Conservation (phyloP, 2,113 vertebrate species). For the Phrynosoma blainvillii region DNA sequence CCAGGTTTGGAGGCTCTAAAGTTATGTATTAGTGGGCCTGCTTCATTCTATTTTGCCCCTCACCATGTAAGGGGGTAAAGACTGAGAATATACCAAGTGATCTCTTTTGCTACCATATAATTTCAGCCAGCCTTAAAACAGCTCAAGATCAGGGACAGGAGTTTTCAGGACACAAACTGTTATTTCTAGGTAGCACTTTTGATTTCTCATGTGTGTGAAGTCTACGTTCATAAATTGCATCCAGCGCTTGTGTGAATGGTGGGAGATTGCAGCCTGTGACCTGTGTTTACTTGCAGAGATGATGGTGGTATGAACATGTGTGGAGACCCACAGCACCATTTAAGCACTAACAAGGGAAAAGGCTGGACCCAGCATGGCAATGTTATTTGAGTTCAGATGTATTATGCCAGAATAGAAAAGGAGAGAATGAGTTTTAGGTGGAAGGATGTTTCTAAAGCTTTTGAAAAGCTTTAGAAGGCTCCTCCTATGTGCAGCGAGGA, state of each 20-base stretch:
- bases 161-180: not conserved
- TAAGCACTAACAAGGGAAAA: not conserved
- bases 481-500: no score
- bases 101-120: not conserved
- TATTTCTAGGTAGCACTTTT: not conserved
- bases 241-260: no score
- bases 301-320: no score
- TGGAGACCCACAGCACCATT: no score
- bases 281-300: not conserved
- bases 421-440: not conserved
- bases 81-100: not conserved
- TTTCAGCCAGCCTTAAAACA: not conserved
- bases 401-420: not conserved
- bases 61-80: not conserved
- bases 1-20: not conserved
- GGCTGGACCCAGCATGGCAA: not conserved
- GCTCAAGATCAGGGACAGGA: not conserved
- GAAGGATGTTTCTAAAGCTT: no score
- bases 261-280: not conserved
- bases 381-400: not conserved
- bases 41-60: not conserved
- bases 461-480: no score
- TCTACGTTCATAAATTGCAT: not conserved
- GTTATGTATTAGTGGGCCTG: not conserved
- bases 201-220: not conserved